phyloP scores from a whole-genome alignment of 2,888 invertebrate genomes.

The Ecliptopera silaceata region DNA sequence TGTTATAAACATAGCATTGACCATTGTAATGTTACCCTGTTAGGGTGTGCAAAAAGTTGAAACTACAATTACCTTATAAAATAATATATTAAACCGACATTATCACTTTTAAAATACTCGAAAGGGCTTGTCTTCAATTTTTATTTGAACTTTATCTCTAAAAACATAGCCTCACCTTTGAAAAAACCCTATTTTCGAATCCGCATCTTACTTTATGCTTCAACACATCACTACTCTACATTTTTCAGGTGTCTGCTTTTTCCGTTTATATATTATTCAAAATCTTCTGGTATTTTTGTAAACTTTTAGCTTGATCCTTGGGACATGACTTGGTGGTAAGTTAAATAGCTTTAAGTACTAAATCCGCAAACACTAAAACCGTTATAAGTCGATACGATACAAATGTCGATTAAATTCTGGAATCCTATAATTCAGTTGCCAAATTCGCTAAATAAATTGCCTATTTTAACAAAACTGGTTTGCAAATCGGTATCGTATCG shows the following conservation, averaged over 20 bases:
- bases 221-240: neutral
- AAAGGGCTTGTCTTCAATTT: slow-evolving; percentile 8
- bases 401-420: no score
- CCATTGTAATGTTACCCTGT: no score
- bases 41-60: no score
- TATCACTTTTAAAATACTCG: neutral
- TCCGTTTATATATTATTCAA: neutral
- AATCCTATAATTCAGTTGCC: no score
- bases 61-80: no score
- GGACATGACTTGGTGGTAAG: neutral
- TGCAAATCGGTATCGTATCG: no score
- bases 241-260: slow-evolving; percentile 3
- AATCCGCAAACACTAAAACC: neutral
- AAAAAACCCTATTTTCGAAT: neutral
- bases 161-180: neutral
- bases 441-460: no score
- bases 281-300: neutral
- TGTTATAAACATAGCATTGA: no score
- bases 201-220: slow-evolving; percentile 2
- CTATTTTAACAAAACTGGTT: no score
- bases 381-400: no score
- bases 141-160: slow-evolving; percentile 13
- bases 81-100: no score
- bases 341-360: neutral
- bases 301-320: neutral